phyloP scores from a whole-genome alignment of 2,797 vertebrate species.

The Hylomyscus alleni region DNA sequence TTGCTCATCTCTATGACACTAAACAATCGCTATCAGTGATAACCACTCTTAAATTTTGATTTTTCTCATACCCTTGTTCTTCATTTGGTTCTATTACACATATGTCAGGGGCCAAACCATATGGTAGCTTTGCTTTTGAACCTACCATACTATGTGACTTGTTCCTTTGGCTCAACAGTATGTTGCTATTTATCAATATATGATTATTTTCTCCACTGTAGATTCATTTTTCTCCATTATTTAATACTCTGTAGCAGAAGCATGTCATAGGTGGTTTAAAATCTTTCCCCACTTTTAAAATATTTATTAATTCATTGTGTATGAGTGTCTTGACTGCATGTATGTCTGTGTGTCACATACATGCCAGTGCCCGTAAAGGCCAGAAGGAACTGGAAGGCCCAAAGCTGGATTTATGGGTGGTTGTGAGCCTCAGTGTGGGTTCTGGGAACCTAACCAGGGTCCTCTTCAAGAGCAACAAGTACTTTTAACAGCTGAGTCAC shows the following conservation, averaged over 20 bases:
- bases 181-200: constrained; percentile 12
- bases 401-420: not conserved
- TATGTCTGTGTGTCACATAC: not conserved
- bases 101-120: not conserved
- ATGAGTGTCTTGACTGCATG: not conserved
- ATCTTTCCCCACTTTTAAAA: not conserved
- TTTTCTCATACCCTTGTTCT: constrained; percentile 11
- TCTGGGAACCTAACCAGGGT: not conserved
- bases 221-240: constrained; percentile 35
- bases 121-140: constrained; percentile 34
- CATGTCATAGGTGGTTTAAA: not conserved
- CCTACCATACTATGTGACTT: constrained; percentile 30
- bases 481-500: not conserved
- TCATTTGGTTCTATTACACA: constrained; percentile 27
- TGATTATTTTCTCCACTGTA: not conserved
- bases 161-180: constrained; percentile 26
- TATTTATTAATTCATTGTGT: not conserved
- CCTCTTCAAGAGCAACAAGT: not conserved
- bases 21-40: not conserved
- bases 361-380: not conserved
- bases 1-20: not conserved
- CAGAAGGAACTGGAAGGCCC: not conserved
- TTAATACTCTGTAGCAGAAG: constrained; percentile 22
- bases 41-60: constrained; percentile 6
- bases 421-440: not conserved